Evolutionary conservation across 2,797 vertebrate genomes (phyloP).

Genomic region (Australoheros facetus): DNA sequence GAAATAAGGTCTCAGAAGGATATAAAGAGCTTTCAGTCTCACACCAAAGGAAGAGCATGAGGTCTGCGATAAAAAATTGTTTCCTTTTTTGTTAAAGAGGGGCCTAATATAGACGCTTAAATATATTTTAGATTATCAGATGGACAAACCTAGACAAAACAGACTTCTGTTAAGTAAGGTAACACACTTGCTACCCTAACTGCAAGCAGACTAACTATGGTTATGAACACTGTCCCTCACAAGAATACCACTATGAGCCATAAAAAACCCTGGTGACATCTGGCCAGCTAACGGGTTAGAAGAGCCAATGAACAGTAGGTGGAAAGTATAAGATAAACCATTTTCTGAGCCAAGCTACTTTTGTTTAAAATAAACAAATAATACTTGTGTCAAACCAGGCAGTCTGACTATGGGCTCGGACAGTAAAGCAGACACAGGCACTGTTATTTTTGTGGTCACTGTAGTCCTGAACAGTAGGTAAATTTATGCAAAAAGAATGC

Average conservation of each 20-base stretch:
- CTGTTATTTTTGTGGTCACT: not conserved
- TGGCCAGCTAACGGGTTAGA: not conserved
- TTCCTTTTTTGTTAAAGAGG: not conserved
- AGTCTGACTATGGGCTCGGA: not conserved
- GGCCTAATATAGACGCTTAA: not conserved
- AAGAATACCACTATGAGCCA: not conserved
- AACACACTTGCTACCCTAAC: not conserved
- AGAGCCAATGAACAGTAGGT: not conserved
- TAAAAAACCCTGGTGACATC: not conserved
- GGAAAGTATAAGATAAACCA: not conserved
- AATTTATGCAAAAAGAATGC: conserved; percentile 35
- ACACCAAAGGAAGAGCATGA: not conserved
- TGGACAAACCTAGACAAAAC: not conserved
- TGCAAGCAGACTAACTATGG: not conserved
- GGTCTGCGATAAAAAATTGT: not conserved
- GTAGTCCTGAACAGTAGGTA: not conserved
- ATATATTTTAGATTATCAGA: too few relatives aligned
- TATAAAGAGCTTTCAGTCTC: not conserved
- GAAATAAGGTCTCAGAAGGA: too few relatives aligned
- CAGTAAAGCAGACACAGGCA: not conserved
- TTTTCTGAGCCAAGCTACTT: not conserved
- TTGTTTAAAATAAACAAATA: conserved; percentile 12
- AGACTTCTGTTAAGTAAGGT: not conserved
- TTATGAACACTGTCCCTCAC: not conserved
- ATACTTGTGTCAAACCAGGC: not conserved